phyloP scores from a whole-genome alignment of 2,888 invertebrate species.

The Didymodactylos carnosus region DNA sequence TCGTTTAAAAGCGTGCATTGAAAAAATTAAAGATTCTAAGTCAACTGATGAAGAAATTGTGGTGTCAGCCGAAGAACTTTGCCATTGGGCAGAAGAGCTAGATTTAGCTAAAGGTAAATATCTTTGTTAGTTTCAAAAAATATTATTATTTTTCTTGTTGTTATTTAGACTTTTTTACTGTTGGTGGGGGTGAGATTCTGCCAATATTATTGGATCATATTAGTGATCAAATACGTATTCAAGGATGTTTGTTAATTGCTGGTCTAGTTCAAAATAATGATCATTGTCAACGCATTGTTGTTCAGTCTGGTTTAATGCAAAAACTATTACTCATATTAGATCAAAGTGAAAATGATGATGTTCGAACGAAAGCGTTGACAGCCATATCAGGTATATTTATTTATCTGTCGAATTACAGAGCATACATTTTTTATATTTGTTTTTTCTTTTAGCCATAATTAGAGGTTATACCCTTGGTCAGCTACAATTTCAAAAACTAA shows the following conservation, averaged over 20 bases:
- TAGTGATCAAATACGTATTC: constrained; percentile 44
- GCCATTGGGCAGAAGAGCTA: constrained; percentile 51
- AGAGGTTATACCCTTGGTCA: not conserved
- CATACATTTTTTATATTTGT: too few species aligned
- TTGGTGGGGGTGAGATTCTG: constrained; percentile 57
- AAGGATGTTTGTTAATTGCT: constrained; percentile 50
- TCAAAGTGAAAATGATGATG: constrained; percentile 40
- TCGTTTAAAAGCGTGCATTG: constrained; percentile 45
- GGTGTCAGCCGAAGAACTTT: constrained; percentile 48
- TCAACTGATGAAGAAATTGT: constrained; percentile 40
- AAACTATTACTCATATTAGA: constrained; percentile 44
- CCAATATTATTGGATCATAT: constrained; percentile 46
- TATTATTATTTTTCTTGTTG: too few species aligned
- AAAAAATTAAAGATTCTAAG: constrained; percentile 29
- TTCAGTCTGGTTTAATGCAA: constrained; percentile 47
- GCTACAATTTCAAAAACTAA: not conserved
- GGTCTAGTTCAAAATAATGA: constrained; percentile 66
- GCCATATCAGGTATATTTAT: constrained; percentile 61
- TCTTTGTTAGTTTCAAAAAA: too few species aligned
- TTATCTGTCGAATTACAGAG: too few species aligned
- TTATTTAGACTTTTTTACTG: constrained; percentile 64
- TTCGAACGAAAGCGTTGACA: constrained; percentile 50
- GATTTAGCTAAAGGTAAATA: constrained; percentile 62
- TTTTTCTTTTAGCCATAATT: not conserved
- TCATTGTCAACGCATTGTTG: constrained; percentile 49